Evolutionary conservation across 1,140 invertebrate genomes (phyloP).

Genomic region (Drosophila watanabei): DNA sequence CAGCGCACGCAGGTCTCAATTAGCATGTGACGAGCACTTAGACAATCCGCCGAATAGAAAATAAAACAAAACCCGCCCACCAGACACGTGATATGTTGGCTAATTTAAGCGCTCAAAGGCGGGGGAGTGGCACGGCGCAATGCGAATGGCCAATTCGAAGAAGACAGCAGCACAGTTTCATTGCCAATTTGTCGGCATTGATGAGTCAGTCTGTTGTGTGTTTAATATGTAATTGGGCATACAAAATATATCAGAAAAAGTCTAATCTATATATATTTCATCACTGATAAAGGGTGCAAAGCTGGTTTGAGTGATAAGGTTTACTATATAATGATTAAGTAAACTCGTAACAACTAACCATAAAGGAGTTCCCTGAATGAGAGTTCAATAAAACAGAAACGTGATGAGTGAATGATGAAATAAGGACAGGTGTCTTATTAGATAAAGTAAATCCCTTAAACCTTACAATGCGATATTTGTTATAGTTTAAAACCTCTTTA

Average conservation of each 20-base stretch:
- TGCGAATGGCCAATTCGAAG: slow-evolving; percentile 7
- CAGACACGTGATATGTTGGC: slow-evolving; percentile 78
- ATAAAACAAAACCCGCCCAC: slow-evolving; percentile 12
- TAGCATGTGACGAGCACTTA: slow-evolving; percentile 68
- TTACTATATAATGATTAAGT: neutral
- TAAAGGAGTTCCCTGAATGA: neutral
- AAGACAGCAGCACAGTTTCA: slow-evolving; percentile 54
- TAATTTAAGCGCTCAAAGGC: slow-evolving; percentile 62
- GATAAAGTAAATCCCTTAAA: neutral
- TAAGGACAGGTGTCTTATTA: neutral
- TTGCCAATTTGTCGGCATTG: slow-evolving; percentile 71
- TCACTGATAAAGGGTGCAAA: slow-evolving; percentile 25
- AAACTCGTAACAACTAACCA: neutral
- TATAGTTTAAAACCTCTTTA: neutral
- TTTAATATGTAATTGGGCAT: slow-evolving; percentile 36
- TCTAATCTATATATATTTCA: slow-evolving; percentile 5
- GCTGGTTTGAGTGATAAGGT: slow-evolving; percentile 15
- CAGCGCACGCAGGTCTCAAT: slow-evolving; percentile 69
- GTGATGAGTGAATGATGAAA: neutral
- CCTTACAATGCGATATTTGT: neutral
- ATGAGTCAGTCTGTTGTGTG: slow-evolving; percentile 57
- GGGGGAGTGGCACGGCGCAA: slow-evolving; percentile 45
- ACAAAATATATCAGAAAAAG: slow-evolving; percentile 3
- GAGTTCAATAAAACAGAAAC: neutral
- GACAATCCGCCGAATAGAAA: slow-evolving; percentile 14